Evolutionary conservation across 2,888 invertebrate species (phyloP), one percentile per base, ranked within the genome.

Genomic region (Trissolcus brochymenae): DNA sequence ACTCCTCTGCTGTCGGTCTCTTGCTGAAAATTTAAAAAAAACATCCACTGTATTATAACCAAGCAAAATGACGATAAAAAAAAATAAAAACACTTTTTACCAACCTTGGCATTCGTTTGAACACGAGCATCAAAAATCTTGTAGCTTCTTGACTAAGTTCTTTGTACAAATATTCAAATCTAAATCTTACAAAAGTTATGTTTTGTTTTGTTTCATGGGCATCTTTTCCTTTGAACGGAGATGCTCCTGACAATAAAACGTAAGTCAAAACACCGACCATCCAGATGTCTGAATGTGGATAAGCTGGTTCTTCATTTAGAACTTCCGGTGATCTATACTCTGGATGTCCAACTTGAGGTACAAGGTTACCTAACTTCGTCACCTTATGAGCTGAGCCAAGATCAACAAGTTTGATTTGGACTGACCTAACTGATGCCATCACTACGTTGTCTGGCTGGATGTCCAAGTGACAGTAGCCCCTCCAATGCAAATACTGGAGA

Each of bases 371-470:
- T 66, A 95, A 89, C 88, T 95, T 95, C 46, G 94, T 94, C 2
- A 97, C 95, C 83, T 92, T 92, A 83, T 95, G 94, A 1, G 98
- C 95, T 4, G 94, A 94, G 0, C 98, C 98, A 87, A 98, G 95
- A 90, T 99, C 98, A 6, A 97, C 94, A 54, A 99, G 90, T 89
- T 98, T 98, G 1, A 98, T 93, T 88, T 96, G 94, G 7, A 95
- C 92, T 0, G 95, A 94, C 80, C 97, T 91, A 14, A 96, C 94
- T 0, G 94, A 94, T 0, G 95, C 93, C 94, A 98, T 96, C 2
- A 98, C 96, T 21, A 99, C 92, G 89, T 99, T 99, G 87, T 98
- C 97, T 0, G 98, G 98, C 89, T 98, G 96, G 57, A 98, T 91
- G 88, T 98, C 95, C 77, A 98, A 90, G 88, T 97, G 96, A 82